Evolutionary conservation across 2,797 vertebrate genomes (phyloP), one percentile per base, ranked within the genome.

Genomic region (Xenentodon cancila): DNA sequence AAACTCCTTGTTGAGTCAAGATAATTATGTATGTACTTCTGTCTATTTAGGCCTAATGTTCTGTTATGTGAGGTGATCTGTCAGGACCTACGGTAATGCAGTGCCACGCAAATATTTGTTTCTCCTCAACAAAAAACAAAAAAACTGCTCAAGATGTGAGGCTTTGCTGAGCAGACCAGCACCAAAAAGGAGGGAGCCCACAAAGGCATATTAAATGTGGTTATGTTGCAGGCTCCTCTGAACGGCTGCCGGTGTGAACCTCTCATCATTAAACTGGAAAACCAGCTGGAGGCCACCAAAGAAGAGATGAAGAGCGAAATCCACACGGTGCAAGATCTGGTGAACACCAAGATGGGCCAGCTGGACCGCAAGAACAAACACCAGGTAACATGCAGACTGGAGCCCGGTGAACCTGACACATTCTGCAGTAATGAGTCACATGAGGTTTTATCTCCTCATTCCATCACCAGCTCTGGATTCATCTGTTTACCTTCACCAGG

Each of bases 181-280:
- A 37, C 9, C 34, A 37, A 7, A 47, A 3, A 46, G 18, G 18
- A 46, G 44, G 18, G 17, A 46, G 19, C 9, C 44, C 44, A 19
- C n/a, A n/a, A 19, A 19, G 18, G 44, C 44, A n/a, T n/a, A n/a
- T n/a, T n/a, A n/a, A n/a, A n/a, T n/a, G n/a, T 45, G 53, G 11
- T 25, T 58, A 9, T 66, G 37, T 57, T 25, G 19, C 76, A 99
- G 97, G 97, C 97, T 22, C 97, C 97, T 0, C 92, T 99, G 82
- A 95, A 96, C 6, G 97, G 97, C 81, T 99, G 97, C 86, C 95
- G 97, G 57, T 99, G 97, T 72, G 96, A 99, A 72, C 97, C 97
- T 46, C 94, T 99, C 12, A 94, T 99, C 90, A 94, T 81, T 79
- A 98, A 97, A 88, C 90, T 99, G 87, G 97, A 97, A 88, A 98